phyloP scores from a whole-genome alignment of 2,888 invertebrate species.

The Acanthopleura granulata region DNA sequence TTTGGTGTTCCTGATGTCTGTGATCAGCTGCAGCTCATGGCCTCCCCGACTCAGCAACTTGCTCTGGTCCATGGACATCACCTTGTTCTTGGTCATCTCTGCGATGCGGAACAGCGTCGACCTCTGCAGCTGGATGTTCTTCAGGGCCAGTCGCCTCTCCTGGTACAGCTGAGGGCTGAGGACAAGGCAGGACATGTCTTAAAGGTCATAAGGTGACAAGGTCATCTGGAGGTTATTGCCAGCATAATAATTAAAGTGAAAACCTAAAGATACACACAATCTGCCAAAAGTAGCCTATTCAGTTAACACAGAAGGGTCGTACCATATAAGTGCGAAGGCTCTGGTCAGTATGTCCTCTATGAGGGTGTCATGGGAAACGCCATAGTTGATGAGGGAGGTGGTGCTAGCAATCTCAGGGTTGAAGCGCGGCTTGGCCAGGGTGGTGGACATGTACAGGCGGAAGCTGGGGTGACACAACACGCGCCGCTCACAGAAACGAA shows the following conservation, averaged over 20 bases:
- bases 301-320: too few species aligned
- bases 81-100: slow-evolving; percentile 49
- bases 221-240: too few species aligned
- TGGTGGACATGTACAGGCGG: slow-evolving; percentile 60
- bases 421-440: slow-evolving; percentile 57
- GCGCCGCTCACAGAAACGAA: slow-evolving; percentile 63
- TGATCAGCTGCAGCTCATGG: slow-evolving; percentile 55
- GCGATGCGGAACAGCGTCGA: slow-evolving; percentile 51
- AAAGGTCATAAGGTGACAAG: too few species aligned
- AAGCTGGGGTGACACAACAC: slow-evolving; percentile 65
- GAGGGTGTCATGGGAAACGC: slow-evolving; percentile 61
- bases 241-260: too few species aligned
- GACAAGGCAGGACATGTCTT: background rate
- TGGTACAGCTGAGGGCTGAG: slow-evolving; percentile 56
- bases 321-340: slow-evolving; percentile 58
- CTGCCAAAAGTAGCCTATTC: too few species aligned
- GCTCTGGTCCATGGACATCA: slow-evolving; percentile 44
- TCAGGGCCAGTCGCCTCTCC: slow-evolving; percentile 57
- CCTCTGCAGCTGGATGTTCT: slow-evolving; percentile 51
- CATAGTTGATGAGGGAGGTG: slow-evolving; percentile 64
- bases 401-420: slow-evolving; percentile 60
- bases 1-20: slow-evolving; percentile 57
- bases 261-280: too few species aligned
- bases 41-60: slow-evolving; percentile 54
- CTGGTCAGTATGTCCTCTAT: slow-evolving; percentile 63